Evolutionary conservation across 2,888 invertebrate species (phyloP).

Genomic region (Phanerotoma sp.): DNA sequence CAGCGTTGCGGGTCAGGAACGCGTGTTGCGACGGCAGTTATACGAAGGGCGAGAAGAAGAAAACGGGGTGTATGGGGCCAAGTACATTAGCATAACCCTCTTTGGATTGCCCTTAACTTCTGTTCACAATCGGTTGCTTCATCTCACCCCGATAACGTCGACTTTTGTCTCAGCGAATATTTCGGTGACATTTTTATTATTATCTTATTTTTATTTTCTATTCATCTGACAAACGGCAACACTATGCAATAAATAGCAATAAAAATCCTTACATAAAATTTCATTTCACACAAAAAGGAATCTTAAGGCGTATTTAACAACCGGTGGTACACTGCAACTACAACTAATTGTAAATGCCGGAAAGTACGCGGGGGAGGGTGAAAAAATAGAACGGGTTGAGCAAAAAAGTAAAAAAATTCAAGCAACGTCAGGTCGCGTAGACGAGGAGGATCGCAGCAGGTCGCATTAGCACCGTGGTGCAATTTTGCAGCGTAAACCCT

Average conservation of each 20-base stretch:
- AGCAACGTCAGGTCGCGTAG: constrained; percentile 38
- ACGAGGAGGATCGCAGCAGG: constrained; percentile 44
- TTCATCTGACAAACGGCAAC: background rate
- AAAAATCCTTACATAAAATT: background rate
- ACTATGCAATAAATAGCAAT: background rate
- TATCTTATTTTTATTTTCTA: constrained; percentile 22
- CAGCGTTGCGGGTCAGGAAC: constrained; percentile 54
- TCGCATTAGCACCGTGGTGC: constrained; percentile 46
- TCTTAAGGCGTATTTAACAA: background rate
- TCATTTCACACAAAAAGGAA: background rate
- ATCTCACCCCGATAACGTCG: constrained; percentile 48
- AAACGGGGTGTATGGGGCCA: constrained; percentile 14
- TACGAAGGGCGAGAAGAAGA: constrained; percentile 27
- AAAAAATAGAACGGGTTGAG: constrained; percentile 18
- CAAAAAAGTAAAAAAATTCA: constrained; percentile 32
- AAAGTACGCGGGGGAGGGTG: constrained; percentile 12
- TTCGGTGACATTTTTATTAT: background rate
- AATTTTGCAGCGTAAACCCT: constrained; percentile 51
- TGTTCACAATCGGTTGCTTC: constrained; percentile 51
- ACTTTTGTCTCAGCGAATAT: background rate
- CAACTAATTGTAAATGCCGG: constrained; percentile 25
- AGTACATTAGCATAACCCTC: constrained; percentile 46
- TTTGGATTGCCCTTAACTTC: constrained; percentile 23
- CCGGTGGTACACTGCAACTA: background rate
- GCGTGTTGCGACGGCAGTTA: constrained; percentile 44